phyloP scores from a whole-genome alignment of 2,797 vertebrate species.

The Enteromius trimaculatus region DNA sequence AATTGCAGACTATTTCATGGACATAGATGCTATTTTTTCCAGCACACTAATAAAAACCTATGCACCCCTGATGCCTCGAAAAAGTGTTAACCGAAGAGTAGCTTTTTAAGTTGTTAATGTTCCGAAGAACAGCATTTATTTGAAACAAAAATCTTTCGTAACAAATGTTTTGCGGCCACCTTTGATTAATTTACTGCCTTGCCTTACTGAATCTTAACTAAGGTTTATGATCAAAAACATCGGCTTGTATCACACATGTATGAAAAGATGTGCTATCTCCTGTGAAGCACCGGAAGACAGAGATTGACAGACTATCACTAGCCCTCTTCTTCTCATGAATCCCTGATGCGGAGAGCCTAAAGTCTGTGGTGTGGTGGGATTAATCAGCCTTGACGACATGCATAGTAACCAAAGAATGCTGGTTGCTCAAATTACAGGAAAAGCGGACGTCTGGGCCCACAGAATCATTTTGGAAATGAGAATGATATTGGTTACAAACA shows the following conservation, averaged over 20 bases:
- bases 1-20: background rate
- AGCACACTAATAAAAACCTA: background rate
- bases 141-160: background rate
- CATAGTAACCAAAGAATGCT: slow-evolving; percentile 28
- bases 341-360: background rate
- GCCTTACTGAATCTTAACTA: no score
- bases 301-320: background rate
- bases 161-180: background rate
- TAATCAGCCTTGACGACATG: slow-evolving; percentile 4
- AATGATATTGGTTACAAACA: background rate
- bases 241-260: background rate
- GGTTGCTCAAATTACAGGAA: slow-evolving; percentile 28
- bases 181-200: background rate
- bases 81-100: background rate
- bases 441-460: background rate
- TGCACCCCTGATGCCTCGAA: background rate
- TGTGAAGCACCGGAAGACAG: background rate
- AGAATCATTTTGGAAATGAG: slow-evolving; percentile 11
- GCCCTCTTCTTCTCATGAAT: background rate
- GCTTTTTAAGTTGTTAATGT: background rate
- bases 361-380: slow-evolving; percentile 8
- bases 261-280: background rate
- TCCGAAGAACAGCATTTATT: background rate
- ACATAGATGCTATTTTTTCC: background rate
- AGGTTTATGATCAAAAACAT: background rate